phyloP scores from a whole-genome alignment of 37 sponge, comb jelly and placozoan genomes.

The Bolinopsis microptera region DNA sequence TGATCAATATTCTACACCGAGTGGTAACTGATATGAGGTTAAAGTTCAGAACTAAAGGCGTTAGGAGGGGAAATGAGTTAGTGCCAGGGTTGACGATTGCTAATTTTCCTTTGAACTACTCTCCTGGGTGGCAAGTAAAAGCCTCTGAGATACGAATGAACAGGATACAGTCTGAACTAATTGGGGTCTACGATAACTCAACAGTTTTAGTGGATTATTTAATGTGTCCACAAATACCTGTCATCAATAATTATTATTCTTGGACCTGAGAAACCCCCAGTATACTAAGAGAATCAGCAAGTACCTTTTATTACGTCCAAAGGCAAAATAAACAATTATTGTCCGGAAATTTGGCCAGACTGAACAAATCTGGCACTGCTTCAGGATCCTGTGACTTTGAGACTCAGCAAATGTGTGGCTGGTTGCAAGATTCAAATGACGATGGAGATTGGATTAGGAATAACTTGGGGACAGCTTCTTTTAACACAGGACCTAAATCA shows the following conservation, averaged over 20 bases:
- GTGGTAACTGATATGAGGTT: too few relatives aligned
- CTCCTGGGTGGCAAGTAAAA: too few relatives aligned
- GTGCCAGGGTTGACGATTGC: too few relatives aligned
- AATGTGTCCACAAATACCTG: background rate
- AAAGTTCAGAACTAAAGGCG: too few relatives aligned
- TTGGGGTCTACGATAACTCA: background rate
- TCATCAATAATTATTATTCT: background rate
- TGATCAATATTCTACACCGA: too few relatives aligned
- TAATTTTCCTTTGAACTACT: too few relatives aligned
- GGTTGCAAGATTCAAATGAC: conserved; percentile 36
- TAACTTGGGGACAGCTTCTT: conserved; percentile 44
- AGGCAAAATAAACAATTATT: background rate
- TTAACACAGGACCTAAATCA: conserved; percentile 65
- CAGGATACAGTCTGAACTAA: background rate
- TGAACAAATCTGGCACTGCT: background rate
- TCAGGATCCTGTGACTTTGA: conserved; percentile 60
- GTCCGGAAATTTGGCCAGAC: background rate
- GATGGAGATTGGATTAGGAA: conserved; percentile 65
- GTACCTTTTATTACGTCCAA: background rate
- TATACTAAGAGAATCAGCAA: background rate
- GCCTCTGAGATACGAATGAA: background rate
- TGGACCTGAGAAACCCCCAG: background rate
- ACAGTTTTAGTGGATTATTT: background rate
- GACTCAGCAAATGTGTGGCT: conserved; percentile 42
- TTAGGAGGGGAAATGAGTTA: too few relatives aligned